Evolutionary conservation across 2,888 invertebrate genomes (phyloP).

Genomic region (Agrochola lychnidis): DNA sequence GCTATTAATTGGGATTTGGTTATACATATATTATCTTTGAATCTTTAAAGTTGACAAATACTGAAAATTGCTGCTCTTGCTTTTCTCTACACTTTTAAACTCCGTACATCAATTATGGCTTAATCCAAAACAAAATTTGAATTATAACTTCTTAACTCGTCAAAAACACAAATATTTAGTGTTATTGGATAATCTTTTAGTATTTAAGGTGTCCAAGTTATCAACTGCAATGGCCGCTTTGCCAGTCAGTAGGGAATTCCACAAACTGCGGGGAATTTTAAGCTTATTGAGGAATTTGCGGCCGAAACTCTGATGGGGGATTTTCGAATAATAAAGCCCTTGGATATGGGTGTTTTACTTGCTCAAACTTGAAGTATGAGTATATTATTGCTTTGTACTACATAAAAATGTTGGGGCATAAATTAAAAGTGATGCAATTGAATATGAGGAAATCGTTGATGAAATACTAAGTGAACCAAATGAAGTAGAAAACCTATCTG

Average conservation of each 20-base stretch:
- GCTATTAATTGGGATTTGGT: not conserved
- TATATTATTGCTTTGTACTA: not conserved
- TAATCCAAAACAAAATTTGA: not conserved
- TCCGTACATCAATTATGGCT: not conserved
- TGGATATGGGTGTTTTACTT: slow-evolving; percentile 45
- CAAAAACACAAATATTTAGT: slow-evolving; percentile 22
- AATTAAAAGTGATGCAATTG: not conserved
- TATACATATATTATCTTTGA: no score
- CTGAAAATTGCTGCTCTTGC: not conserved
- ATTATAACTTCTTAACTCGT: not conserved
- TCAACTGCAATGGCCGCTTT: slow-evolving; percentile 42
- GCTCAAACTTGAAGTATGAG: slow-evolving; percentile 24
- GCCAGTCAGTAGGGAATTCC: slow-evolving; percentile 50
- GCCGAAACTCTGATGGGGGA: slow-evolving; percentile 57
- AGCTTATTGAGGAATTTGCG: slow-evolving; percentile 63
- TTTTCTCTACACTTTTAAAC: not conserved
- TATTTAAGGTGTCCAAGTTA: slow-evolving; percentile 48
- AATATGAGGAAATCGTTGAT: not conserved
- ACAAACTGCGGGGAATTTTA: slow-evolving; percentile 58
- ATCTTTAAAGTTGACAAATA: not conserved
- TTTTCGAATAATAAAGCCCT: slow-evolving; percentile 56
- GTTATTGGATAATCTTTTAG: slow-evolving; percentile 34
- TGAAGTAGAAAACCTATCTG: not conserved
- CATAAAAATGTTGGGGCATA: not conserved
- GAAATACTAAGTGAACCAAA: not conserved